A percentile compares a stretch with the other conserved stretches of the same genome.
Conservation (phyloP, 2,888 invertebrate genomes). For the Tupiocoris notatus region DNA sequence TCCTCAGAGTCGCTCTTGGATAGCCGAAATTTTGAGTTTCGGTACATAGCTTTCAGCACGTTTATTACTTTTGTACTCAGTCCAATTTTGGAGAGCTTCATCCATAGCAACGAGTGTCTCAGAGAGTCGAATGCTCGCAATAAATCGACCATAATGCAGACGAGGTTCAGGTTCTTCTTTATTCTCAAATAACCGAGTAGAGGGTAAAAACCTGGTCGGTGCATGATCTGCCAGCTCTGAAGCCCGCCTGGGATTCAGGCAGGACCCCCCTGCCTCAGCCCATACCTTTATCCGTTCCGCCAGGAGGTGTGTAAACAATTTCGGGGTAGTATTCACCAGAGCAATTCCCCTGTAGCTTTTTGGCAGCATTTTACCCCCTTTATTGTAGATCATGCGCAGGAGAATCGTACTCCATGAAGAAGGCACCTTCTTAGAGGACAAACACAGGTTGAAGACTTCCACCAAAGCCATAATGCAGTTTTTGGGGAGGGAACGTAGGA, state of each 20-base stretch:
- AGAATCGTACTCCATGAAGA: not conserved
- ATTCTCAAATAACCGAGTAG: not conserved
- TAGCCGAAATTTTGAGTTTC: not conserved
- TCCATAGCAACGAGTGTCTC: not conserved
- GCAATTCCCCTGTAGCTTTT: not conserved
- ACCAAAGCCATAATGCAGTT: not conserved
- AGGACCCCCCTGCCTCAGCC: not conserved
- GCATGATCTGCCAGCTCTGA: slow-evolving; percentile 3
- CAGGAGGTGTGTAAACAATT: not conserved
- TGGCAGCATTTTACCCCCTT: not conserved
- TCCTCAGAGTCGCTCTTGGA: not conserved
- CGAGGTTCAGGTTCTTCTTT: not conserved
- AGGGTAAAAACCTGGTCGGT: not conserved
- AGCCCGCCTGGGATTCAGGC: slow-evolving; percentile 6
- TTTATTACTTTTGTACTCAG: not conserved
- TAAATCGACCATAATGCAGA: not conserved
- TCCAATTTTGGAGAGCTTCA: not conserved
- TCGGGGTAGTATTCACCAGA: not conserved
- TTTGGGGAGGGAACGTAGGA: not conserved
- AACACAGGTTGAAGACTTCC: not conserved
- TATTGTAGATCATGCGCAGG: not conserved
- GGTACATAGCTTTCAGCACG: not conserved
- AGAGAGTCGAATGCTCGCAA: not conserved
- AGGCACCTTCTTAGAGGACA: not conserved
- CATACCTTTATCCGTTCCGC: not conserved